phyloP scores from a whole-genome alignment of 2,888 invertebrate species.

The Caenorhabditis japonica region DNA sequence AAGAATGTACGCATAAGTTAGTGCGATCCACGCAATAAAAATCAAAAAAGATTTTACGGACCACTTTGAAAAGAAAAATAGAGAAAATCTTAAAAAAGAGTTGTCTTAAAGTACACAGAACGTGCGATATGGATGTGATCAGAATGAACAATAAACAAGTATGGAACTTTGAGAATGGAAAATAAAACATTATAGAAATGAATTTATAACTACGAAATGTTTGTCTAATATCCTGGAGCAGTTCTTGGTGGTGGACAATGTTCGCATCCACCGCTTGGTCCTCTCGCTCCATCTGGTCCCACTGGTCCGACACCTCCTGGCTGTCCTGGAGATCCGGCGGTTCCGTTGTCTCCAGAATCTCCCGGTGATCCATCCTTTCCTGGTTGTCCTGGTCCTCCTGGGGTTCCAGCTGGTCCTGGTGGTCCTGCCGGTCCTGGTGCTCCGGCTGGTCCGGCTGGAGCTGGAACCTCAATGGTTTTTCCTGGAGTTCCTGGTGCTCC shows the following conservation, averaged over 20 bases:
- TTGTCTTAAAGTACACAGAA: slow-evolving; percentile 38
- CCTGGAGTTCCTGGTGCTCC: slow-evolving; percentile 61
- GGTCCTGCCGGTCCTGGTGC: slow-evolving; percentile 52
- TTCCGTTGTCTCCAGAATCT: slow-evolving; percentile 57
- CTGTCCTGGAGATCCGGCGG: slow-evolving; percentile 52
- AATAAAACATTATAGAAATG: slow-evolving; percentile 1
- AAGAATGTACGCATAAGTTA: too few species aligned
- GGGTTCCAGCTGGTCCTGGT: slow-evolving; percentile 52
- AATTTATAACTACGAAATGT: slow-evolving; percentile 11
- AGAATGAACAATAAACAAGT: too few species aligned
- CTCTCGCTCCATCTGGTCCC: slow-evolving; percentile 52
- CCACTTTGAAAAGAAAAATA: neutral
- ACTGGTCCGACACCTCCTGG: slow-evolving; percentile 54
- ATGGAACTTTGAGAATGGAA: too few species aligned
- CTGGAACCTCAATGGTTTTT: slow-evolving; percentile 48
- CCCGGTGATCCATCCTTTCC: slow-evolving; percentile 59
- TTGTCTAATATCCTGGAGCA: slow-evolving; percentile 58
- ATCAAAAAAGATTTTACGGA: slow-evolving; percentile 12
- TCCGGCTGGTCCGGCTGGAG: slow-evolving; percentile 54
- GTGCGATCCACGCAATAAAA: neutral
- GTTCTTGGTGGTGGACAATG: slow-evolving; percentile 64
- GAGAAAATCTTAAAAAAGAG: slow-evolving; percentile 20
- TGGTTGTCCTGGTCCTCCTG: slow-evolving; percentile 52
- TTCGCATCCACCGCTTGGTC: slow-evolving; percentile 59
- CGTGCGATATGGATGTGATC: slow-evolving; percentile 5